Base-by-base conservation (phyloP, 2,113 vertebrate species). In the Ariopsis seemanni region DNA sequence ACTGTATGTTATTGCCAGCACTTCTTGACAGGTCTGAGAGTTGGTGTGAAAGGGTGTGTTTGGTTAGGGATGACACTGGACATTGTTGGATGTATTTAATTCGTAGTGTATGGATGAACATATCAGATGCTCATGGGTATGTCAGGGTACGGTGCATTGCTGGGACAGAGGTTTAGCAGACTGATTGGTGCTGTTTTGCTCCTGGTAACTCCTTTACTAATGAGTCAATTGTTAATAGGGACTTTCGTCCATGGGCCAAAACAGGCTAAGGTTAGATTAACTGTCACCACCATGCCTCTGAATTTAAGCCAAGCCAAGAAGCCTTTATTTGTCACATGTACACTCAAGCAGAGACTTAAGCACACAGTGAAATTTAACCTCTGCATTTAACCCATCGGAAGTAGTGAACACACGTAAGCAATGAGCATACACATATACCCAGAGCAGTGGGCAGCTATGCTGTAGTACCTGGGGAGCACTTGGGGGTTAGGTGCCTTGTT, bases 121-220 rank as follows among this genome's bases (percentile, higher is more conserved):
- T 52, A 22, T 84, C 25, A 85, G 82, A 88, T 86, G 87, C 63
- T 55, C 69, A 87, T 88, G 74, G 67, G 84, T 84, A 83, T 57
- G 53, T 52, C 22, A 75, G 63, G 62, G 50, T 75, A 50, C 34
- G 62, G 50, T 75, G 22, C 71, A 22, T 79, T 30, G 50, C 9
- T 8, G 20, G n/a, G n/a, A 1, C n/a, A 30, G 14, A 27, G 83
- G 85, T 4, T 79, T 78, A 72, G 79, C 83, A 89, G 83, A 82
- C 30, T 67, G n/a, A 30, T 67, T 67, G 4, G 67, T 71, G 27
- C 12, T 71, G 6, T 30, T 34, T 69, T 71, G 30, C 14, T 34
- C 27, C 27, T 71, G 27, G 67, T 34, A 14, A 71, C 67, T 34
- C 27, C 27, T 34, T 14, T 12, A 71, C 67, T 74, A 42, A 1